Evolutionary conservation across 2,888 invertebrate species (phyloP), one percentile per base, ranked within the genome.

Genomic region (Sphinx pinastri): DNA sequence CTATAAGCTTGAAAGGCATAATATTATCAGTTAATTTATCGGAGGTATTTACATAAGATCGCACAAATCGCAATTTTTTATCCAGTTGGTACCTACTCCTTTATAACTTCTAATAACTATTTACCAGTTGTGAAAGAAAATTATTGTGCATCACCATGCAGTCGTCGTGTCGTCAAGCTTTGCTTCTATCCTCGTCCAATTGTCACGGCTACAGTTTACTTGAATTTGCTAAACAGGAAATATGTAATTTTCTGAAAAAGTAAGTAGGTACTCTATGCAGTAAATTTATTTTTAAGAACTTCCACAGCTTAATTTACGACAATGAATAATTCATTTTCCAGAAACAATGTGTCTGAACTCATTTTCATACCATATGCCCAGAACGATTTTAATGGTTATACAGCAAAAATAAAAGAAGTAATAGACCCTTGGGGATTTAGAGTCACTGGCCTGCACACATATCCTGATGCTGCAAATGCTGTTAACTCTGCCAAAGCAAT

Each of bases 321-420:
- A 25, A 31, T 7, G 5, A 13, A 55, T 1, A 68, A 52, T 25
- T 67, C 72, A 75, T 69, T 71, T 94, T 95, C 69, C 86, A 97
- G 97, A 74, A 95, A 95, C 79, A 94, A 95, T 77, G 95, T 96
- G 0, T 91, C 91, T 58, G 95, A 95, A 59, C 84, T 97, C 67
- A 85, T 97, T 11, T 97, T 97, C 86, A 89, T 97, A 49, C 97
- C 97, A 0, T 97, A 96, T 87, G 97, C 97, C 11, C 91, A 95
- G 79, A 94, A 90, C 54, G 95, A 97, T 80, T 94, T 96, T 83
- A 95, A 96, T 81, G 91, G 86, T 10, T 97, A 97, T 82, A 95
- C 96, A 0, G 84, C 90, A 11, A 95, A 91, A 81, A 95, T 97
- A 0, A 90, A 92, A 73, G 87, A 91, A 72, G 95, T 95, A 4